Evolutionary conservation across 2,797 vertebrate genomes (phyloP).

Genomic region (Hirundo rustica): DNA sequence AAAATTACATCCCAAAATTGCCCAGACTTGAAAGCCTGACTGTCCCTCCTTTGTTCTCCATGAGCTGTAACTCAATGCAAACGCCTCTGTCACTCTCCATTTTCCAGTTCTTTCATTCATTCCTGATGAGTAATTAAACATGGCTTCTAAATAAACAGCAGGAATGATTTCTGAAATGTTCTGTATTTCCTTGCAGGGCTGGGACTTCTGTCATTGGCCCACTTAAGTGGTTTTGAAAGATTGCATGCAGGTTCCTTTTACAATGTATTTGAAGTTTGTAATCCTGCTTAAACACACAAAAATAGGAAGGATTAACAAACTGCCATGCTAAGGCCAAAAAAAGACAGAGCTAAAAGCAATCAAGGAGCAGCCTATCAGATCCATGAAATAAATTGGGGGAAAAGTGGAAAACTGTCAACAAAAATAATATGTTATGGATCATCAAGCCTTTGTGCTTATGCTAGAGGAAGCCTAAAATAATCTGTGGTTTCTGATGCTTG

Average conservation of each 20-base stretch:
- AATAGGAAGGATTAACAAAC: conserved; percentile 81
- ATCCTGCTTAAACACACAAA: conserved; percentile 76
- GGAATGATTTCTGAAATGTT: conserved; percentile 72
- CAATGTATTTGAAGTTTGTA: conserved; percentile 84
- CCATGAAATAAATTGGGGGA: conserved; percentile 70
- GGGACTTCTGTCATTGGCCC: conserved; percentile 67
- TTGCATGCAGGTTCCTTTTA: conserved; percentile 88
- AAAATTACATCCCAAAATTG: conserved; percentile 19
- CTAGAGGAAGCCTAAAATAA: conserved; percentile 81
- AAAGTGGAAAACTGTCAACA: conserved; percentile 79
- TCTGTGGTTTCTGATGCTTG: conserved; percentile 87
- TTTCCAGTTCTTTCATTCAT: conserved; percentile 84
- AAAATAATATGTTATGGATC: conserved; percentile 76
- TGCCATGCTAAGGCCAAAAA: conserved; percentile 77
- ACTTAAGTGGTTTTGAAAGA: conserved; percentile 86
- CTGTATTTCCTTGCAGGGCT: conserved; percentile 66
- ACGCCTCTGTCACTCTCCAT: conserved; percentile 73
- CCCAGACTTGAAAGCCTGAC: conserved; percentile 32
- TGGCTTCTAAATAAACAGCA: conserved; percentile 89
- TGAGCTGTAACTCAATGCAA: conserved; percentile 73
- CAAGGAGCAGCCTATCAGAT: conserved; percentile 73
- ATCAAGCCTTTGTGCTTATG: conserved; percentile 75
- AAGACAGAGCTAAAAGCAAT: conserved; percentile 81
- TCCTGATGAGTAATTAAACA: conserved; percentile 83
- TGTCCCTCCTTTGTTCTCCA: conserved; percentile 34